Conservation (phyloP, 2,888 invertebrate species). For the Cantharis rustica region DNA sequence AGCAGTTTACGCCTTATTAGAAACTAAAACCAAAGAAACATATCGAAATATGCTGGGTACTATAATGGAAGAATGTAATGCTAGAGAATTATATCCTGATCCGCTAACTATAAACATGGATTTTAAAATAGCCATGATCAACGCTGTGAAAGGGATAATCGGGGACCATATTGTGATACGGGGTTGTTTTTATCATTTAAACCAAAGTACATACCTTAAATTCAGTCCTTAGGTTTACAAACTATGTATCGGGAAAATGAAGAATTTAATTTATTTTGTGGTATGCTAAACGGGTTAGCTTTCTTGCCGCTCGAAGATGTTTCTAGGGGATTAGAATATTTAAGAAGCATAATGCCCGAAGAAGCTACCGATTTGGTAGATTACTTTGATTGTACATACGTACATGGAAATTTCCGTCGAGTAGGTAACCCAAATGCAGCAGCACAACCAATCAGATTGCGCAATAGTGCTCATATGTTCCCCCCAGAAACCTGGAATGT, state of each 20-base stretch:
- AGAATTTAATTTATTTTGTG: not conserved
- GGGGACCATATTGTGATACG: not conserved
- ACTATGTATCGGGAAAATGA: not conserved
- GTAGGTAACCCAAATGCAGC: no score
- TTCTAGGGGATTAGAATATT: no score
- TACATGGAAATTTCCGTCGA: no score
- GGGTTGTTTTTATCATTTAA: slow-evolving; percentile 2
- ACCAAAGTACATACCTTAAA: not conserved
- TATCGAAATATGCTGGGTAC: not conserved
- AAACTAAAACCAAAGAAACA: not conserved
- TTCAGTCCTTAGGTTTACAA: no score
- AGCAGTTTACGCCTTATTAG: not conserved
- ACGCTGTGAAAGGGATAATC: not conserved
- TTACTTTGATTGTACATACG: no score
- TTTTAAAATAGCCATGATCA: not conserved
- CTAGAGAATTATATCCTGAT: not conserved
- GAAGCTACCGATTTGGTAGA: no score
- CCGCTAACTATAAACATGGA: slow-evolving; percentile 2
- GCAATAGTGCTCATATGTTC: no score
- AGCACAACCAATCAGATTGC: no score
- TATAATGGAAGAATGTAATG: not conserved
- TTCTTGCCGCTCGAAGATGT: no score
- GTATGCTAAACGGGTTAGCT: not conserved
- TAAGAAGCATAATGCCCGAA: no score
- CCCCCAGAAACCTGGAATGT: no score